Evolutionary conservation across 2,888 invertebrate genomes (phyloP), one percentile per base, ranked within the genome.

Genomic region (Cistogaster globosa): DNA sequence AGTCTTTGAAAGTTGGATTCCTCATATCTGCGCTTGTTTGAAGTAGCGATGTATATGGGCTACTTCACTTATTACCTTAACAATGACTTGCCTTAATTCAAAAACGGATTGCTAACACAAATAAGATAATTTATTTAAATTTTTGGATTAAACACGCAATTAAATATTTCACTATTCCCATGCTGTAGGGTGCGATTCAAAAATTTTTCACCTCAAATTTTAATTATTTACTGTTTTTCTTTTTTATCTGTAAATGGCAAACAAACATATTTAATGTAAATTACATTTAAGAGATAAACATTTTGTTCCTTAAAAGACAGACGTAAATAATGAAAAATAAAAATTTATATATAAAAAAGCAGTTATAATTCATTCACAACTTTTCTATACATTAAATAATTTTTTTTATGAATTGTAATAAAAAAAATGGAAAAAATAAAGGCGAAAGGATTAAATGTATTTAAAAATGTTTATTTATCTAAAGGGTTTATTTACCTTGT

Each of bases 211-310:
- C 26, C 36, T 18, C 14, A 5, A 11, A 26, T 42, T 26, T 11
- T 53, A 42, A 60, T 60, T 58, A 60, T 26, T 0, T 18, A 32
- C n/a, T 53, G 18, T 53, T 8, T 53, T 45, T 45, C 51, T 26
- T 42, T n/a, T n/a, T 55, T 14, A 53, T 42, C 18, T 26, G 16
- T 16, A 53, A 32, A 22, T 57, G 42, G 32, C 22, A 62, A 48
- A 77, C 67, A 83, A 83, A 86, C 83, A 86, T 86, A 86, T 86
- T 87, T 86, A 87, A 87, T 87, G 86, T 86, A 83, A 87, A 87
- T 87, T 81, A 87, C 83, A 86, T 87, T 87, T 76, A 79, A 84
- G 84, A 87, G 86, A 87, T 87, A 86, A 87, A 87, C 86, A 86
- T 69, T 69, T 74, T 67, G 77, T 82, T 42, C 60, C 32, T 22